Conservation (phyloP, 2,113 vertebrate species). For the Pristiophorus japonicus region DNA sequence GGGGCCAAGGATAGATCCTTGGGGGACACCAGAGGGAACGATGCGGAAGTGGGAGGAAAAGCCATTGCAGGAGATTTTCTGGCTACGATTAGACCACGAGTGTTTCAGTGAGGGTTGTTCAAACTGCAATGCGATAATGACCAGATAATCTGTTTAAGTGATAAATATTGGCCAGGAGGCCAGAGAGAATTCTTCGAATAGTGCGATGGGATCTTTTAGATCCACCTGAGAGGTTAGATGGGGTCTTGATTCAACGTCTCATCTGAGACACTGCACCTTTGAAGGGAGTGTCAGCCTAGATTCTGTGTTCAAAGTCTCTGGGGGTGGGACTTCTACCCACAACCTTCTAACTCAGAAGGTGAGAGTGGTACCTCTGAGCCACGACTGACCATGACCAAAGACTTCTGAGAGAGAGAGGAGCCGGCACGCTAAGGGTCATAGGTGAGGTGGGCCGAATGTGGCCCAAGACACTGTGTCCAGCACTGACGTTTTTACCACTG, state of each 20-base stretch:
- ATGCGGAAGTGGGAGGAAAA: too few species aligned
- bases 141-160: not conserved
- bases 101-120: too few species aligned
- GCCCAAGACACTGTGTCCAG: not conserved
- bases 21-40: too few species aligned
- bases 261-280: not conserved
- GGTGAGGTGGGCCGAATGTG: not conserved
- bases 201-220: not conserved
- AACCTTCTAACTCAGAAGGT: not conserved
- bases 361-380: not conserved
- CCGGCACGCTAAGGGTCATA: not conserved
- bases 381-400: not conserved
- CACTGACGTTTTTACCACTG: not conserved
- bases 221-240: not conserved
- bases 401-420: not conserved
- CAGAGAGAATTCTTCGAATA: not conserved
- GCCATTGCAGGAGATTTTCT: too few species aligned
- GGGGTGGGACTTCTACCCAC: not conserved
- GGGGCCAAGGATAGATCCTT: too few species aligned
- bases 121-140: not conserved
- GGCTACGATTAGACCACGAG: too few species aligned
- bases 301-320: not conserved
- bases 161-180: not conserved
- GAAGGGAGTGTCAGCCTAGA: not conserved
- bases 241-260: not conserved